These are phyloP conservation scores for Lonchura striata DNA, from an alignment of 2,113 vertebrate species.

Conservation along the genomic window DNA sequence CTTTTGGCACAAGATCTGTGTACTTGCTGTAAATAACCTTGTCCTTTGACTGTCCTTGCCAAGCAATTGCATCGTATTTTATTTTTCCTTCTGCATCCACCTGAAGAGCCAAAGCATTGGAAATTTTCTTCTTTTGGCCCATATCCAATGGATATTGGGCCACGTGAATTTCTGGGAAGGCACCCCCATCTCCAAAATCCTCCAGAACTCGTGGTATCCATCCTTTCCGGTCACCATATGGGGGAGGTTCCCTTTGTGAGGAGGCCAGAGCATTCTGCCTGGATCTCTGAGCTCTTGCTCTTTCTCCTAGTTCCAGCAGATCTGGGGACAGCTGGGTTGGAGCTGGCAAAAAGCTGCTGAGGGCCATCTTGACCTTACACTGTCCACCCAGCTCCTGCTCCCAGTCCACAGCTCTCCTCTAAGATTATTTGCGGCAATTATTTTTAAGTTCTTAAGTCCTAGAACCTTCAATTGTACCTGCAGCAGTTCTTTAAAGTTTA, in stretches of 20 bases:
- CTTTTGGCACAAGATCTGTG: background rate
- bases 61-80: constrained; percentile 95
- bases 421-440: background rate
- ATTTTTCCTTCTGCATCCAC: constrained; percentile 97
- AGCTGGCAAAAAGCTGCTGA: too few species aligned
- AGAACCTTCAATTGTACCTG: background rate
- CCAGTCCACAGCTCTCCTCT: background rate
- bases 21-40: constrained; percentile 77
- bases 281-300: too few species aligned
- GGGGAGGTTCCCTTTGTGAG: too few species aligned
- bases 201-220: too few species aligned
- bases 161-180: constrained; percentile 96
- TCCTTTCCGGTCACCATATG: too few species aligned
- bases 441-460: background rate
- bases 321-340: too few species aligned
- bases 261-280: too few species aligned
- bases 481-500: background rate
- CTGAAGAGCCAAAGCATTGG: constrained; percentile 93
- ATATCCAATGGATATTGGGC: constrained; percentile 97
- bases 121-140: constrained; percentile 93
- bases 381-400: background rate
- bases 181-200: constrained; percentile 98
- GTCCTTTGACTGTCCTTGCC: constrained; percentile 93
- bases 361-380: too few species aligned
- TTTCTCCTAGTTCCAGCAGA: too few species aligned